These are phyloP conservation scores for Cryptoprocta ferox DNA, from an alignment of 2,797 vertebrate species.

Conservation along the genomic window DNA sequence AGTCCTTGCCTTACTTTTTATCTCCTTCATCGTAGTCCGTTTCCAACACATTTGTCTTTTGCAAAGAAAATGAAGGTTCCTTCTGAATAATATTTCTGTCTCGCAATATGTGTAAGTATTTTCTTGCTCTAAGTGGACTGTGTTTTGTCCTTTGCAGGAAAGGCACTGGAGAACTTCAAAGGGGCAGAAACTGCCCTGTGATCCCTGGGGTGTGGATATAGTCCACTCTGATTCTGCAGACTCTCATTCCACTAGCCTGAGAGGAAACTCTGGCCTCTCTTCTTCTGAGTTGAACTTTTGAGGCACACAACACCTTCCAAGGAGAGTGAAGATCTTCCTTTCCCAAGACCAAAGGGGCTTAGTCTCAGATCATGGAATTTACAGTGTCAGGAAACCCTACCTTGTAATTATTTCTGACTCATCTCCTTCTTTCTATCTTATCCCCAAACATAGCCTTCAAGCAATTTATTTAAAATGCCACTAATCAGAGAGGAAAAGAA, in stretches of 20 bases:
- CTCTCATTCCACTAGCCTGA: not conserved
- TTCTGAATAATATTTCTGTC: not conserved
- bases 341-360: not conserved
- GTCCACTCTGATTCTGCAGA: not conserved
- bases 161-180: not conserved
- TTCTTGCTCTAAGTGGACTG: constrained; percentile 4
- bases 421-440: not conserved
- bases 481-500: not conserved
- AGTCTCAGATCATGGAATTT: not conserved
- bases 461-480: constrained; percentile 28
- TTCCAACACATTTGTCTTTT: not conserved
- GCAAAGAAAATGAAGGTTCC: not conserved
- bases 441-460: not conserved
- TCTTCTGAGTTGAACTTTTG: not conserved
- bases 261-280: not conserved
- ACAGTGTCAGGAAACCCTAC: not conserved
- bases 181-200: not conserved
- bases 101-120: not conserved
- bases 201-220: no score
- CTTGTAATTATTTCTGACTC: not conserved
- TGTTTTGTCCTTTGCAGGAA: not conserved
- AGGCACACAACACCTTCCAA: not conserved
- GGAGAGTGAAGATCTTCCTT: not conserved
- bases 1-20: not conserved
- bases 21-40: not conserved